These are phyloP conservation scores for Andricus quercusramuli DNA, from an alignment of 2,888 invertebrate genomes.

Conservation along the genomic window DNA sequence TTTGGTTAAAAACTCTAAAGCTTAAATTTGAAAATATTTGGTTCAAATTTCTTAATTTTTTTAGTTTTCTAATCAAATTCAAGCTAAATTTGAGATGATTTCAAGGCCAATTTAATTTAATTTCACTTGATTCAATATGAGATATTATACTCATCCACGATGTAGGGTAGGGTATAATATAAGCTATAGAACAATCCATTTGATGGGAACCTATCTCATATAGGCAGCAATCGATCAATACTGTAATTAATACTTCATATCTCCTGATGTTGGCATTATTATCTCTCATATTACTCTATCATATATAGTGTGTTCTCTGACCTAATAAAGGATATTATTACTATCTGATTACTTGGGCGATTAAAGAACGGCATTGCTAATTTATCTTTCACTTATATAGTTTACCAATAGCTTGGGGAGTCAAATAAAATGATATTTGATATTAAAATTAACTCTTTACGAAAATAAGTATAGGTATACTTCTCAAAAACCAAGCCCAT, in stretches of 20 bases:
- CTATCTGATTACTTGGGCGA: constrained; percentile 14
- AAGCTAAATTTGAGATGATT: no score
- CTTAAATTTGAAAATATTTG: no score
- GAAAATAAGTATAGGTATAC: constrained; percentile 6
- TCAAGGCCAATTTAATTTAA: no score
- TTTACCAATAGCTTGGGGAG: not conserved
- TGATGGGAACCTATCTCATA: not conserved
- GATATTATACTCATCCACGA: no score
- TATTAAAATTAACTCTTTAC: not conserved
- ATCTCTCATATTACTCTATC: not conserved
- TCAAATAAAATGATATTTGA: not conserved
- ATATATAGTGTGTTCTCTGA: not conserved
- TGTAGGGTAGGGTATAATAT: no score
- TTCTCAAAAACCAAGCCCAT: constrained; percentile 11
- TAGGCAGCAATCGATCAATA: constrained; percentile 3
- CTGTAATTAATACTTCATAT: constrained; percentile 1
- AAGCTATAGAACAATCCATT: not conserved
- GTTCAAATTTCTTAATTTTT: no score
- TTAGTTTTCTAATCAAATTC: no score
- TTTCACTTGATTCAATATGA: no score
- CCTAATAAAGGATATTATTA: constrained; percentile 21
- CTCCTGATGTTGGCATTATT: not conserved
- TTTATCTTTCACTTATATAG: no score
- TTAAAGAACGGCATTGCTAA: not conserved
- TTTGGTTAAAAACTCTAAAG: no score